Percentiles rank a stretch among this genome's conserved stretches.
Evolutionary conservation across 2,797 vertebrate species (phyloP).

Genomic region (Poeciliopsis presidionis): DNA sequence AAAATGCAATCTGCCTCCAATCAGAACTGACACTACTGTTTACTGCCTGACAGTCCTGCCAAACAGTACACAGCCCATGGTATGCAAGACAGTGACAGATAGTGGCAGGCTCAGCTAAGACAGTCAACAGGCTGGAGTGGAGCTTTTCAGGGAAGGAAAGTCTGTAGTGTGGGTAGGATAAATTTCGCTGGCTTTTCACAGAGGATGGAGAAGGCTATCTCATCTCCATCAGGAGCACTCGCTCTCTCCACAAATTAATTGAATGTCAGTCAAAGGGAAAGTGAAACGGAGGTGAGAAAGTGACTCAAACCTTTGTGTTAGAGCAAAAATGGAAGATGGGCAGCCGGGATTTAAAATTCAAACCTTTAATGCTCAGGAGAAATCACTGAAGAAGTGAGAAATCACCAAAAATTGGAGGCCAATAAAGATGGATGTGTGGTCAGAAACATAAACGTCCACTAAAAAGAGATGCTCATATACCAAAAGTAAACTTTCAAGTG

Average conservation of each 20-base stretch:
- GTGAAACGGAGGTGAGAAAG: constrained; percentile 65
- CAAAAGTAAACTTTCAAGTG: constrained; percentile 13
- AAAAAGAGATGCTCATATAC: constrained; percentile 18
- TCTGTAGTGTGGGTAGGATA: constrained; percentile 55
- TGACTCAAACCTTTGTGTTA: constrained; percentile 61
- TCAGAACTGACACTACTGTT: constrained; percentile 73
- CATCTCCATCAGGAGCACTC: constrained; percentile 66
- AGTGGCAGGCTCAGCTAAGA: constrained; percentile 53
- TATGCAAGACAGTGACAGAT: constrained; percentile 66
- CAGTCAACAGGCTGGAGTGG: constrained; percentile 71
- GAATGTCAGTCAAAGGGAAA: constrained; percentile 76
- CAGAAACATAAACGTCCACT: constrained; percentile 2
- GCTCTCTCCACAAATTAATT: constrained; percentile 75
- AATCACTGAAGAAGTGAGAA: constrained; percentile 46
- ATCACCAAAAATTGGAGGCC: constrained; percentile 27
- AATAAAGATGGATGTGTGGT: constrained; percentile 48
- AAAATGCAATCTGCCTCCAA: constrained; percentile 74
- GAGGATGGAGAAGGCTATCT: constrained; percentile 64
- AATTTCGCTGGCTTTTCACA: constrained; percentile 65
- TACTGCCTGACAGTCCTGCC: constrained; percentile 58
- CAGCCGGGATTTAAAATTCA: constrained; percentile 40
- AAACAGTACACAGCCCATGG: constrained; percentile 38
- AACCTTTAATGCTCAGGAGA: constrained; percentile 39
- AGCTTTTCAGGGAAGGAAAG: constrained; percentile 67
- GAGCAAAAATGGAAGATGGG: constrained; percentile 30